A percentile compares a stretch with the other conserved stretches of the same genome.
phyloP scores from a whole-genome alignment of 2,113 vertebrate species.

The Benitochromis conjunctus region DNA sequence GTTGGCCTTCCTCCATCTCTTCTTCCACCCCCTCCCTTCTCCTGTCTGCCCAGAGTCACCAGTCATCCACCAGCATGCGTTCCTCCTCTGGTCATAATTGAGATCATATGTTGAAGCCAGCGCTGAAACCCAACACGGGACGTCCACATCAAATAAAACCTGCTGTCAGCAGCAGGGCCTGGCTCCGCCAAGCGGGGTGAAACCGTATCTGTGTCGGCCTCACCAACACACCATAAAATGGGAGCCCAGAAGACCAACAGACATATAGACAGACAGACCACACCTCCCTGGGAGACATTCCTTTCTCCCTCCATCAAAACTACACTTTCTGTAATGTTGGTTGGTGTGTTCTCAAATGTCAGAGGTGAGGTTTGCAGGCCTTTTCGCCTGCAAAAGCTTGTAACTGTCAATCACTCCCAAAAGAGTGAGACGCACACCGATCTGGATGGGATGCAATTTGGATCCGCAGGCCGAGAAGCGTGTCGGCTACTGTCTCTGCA shows the following conservation, averaged over 20 bases:
- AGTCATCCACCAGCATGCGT: slow-evolving; percentile 60
- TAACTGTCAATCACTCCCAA: slow-evolving; percentile 13
- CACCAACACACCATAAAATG: slow-evolving; percentile 65
- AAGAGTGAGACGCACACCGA: background rate
- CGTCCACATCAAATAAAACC: slow-evolving; percentile 75
- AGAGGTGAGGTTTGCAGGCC: background rate
- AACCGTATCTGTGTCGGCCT: slow-evolving; percentile 65
- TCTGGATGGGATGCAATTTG: background rate
- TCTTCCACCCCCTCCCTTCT: background rate
- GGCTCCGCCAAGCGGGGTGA: slow-evolving; percentile 61
- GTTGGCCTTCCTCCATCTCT: slow-evolving; percentile 50
- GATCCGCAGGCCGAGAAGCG: background rate
- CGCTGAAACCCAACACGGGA: slow-evolving; percentile 71
- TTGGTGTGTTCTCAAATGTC: background rate
- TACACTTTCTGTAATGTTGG: slow-evolving; percentile 1
- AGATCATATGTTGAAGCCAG: slow-evolving; percentile 76
- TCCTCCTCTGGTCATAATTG: slow-evolving; percentile 72
- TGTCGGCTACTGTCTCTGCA: background rate
- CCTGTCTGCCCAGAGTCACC: slow-evolving; percentile 56
- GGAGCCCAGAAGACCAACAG: slow-evolving; percentile 33
- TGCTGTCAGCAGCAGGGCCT: slow-evolving; percentile 66
- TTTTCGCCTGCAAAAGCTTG: background rate
- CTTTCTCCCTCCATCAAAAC: slow-evolving; percentile 14
- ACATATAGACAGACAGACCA: slow-evolving; percentile 12
- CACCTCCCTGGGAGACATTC: slow-evolving; percentile 46